phyloP scores from a whole-genome alignment of 92 coral and sea anemone species.

The Zoanthus sociatus region DNA sequence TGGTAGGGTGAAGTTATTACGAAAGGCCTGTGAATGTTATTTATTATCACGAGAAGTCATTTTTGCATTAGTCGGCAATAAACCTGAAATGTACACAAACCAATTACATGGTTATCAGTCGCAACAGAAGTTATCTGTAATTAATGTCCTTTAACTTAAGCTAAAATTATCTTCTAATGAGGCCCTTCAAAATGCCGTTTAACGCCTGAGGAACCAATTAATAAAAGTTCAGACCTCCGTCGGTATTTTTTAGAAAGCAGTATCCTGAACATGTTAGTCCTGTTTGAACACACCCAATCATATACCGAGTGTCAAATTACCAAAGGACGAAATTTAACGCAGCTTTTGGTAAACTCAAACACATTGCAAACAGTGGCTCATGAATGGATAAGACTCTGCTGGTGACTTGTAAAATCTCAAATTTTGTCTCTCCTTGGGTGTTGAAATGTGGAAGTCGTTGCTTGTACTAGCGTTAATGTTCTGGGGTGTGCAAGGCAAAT shows the following conservation, averaged over 20 bases:
- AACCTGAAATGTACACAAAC: not conserved
- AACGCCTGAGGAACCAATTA: not conserved
- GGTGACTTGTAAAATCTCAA: not conserved
- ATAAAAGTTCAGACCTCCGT: not conserved
- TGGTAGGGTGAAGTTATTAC: not conserved
- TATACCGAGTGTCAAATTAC: constrained; percentile 17
- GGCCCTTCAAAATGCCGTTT: not conserved
- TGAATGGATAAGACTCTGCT: not conserved
- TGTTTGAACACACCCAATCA: constrained; percentile 9
- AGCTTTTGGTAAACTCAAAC: not conserved
- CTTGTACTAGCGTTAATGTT: not conserved
- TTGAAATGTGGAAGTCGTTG: constrained; percentile 16
- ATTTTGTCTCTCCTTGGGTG: not conserved
- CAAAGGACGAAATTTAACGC: not conserved
- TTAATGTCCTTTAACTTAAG: not conserved
- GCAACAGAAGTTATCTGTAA: not conserved
- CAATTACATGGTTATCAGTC: not conserved
- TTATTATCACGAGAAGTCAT: not conserved
- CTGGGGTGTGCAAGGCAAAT: not conserved
- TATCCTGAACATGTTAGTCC: not conserved
- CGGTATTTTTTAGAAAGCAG: not conserved
- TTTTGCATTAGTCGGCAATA: not conserved
- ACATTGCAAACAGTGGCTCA: not conserved
- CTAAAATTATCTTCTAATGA: constrained; percentile 2
- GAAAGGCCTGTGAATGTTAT: not conserved